Percentiles rank a stretch among this genome's conserved stretches.
These are phyloP conservation scores for Nysson spinosus DNA, from an alignment of 2,888 invertebrate genomes.

Conservation along the genomic window DNA sequence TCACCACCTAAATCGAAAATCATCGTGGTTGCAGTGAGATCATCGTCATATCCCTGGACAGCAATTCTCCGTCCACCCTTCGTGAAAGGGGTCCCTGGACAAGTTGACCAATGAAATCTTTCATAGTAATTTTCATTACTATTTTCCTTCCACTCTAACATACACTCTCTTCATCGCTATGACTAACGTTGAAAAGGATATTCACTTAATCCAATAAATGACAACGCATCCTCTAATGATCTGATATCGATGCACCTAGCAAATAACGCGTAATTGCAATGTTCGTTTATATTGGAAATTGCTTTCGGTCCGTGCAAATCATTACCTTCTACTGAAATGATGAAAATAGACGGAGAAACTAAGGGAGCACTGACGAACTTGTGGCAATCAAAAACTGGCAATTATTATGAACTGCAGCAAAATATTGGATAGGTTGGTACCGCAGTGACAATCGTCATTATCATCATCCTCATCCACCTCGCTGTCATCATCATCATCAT, in stretches of 20 bases:
- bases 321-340: slow-evolving; percentile 49
- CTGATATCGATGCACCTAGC: slow-evolving; percentile 21
- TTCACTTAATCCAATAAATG: slow-evolving; percentile 24
- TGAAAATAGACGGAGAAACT: slow-evolving; percentile 9
- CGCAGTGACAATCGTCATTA: slow-evolving; percentile 55
- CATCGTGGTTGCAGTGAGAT: slow-evolving; percentile 53
- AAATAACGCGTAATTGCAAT: slow-evolving; percentile 52
- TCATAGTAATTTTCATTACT: slow-evolving; percentile 9
- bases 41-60: slow-evolving; percentile 51
- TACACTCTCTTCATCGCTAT: slow-evolving; percentile 5
- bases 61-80: not conserved
- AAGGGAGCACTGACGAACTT: slow-evolving; percentile 5
- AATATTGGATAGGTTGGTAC: slow-evolving; percentile 43
- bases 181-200: slow-evolving; percentile 8
- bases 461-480: slow-evolving; percentile 49
- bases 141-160: not conserved
- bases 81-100: not conserved
- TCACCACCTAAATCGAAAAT: slow-evolving; percentile 41
- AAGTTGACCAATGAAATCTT: slow-evolving; percentile 12
- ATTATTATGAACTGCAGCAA: slow-evolving; percentile 38
- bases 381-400: slow-evolving; percentile 26
- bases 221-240: slow-evolving; percentile 14
- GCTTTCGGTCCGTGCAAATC: slow-evolving; percentile 44
- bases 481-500: slow-evolving; percentile 51
- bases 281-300: slow-evolving; percentile 39